phyloP scores from a whole-genome alignment of 2,797 vertebrate species.

The Acanthornis magna region DNA sequence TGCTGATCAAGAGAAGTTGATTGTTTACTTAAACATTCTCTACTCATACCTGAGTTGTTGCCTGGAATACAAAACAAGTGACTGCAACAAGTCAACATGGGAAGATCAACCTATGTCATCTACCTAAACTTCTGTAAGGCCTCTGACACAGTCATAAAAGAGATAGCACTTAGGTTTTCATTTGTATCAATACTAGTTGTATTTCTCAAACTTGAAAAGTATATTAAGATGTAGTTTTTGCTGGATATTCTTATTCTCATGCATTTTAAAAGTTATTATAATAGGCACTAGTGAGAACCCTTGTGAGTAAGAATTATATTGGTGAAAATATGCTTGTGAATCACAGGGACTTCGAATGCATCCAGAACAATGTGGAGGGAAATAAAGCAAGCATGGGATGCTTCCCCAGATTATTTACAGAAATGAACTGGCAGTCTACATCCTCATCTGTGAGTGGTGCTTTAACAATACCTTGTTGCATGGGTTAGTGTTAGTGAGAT shows the following conservation, averaged over 20 bases:
- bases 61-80: background rate
- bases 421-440: background rate
- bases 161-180: background rate
- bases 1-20: background rate
- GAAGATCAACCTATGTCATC: background rate
- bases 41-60: background rate
- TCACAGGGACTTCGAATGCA: background rate
- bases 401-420: background rate
- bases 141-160: background rate
- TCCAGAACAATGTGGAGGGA: background rate
- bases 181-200: background rate
- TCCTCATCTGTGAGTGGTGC: background rate
- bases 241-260: background rate
- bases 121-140: background rate
- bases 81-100: background rate
- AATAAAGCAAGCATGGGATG: background rate
- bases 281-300: background rate
- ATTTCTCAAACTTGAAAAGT: background rate
- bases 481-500: background rate
- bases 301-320: background rate
- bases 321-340: background rate
- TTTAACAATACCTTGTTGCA: background rate
- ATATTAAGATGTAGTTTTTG: background rate
- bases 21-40: background rate
- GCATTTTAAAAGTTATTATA: background rate